Evolutionary conservation across 2,113 vertebrate species (phyloP).

Genomic region (Eclectus roratus): DNA sequence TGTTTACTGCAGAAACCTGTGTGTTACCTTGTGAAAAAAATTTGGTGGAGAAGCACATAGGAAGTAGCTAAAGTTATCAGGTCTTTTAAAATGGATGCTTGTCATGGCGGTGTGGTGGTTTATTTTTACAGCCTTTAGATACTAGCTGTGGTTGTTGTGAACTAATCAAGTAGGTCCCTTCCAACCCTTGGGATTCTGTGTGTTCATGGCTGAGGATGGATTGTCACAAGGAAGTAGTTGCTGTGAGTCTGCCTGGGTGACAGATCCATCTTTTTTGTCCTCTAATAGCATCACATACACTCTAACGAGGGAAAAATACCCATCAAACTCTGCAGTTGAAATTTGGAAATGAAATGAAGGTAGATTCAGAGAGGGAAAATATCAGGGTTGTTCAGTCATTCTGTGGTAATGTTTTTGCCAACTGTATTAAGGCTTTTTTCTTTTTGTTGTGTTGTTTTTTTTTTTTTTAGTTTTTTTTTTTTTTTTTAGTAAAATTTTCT

Average conservation of each 20-base stretch:
- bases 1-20: background rate
- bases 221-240: background rate
- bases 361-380: constrained; percentile 22
- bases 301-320: constrained; percentile 65
- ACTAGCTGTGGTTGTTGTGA: background rate
- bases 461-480: background rate
- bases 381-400: constrained; percentile 14
- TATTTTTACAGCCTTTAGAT: background rate
- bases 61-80: background rate
- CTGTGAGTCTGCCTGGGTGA: background rate
- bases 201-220: background rate
- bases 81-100: background rate
- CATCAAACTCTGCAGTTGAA: constrained; percentile 44
- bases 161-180: background rate
- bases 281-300: constrained; percentile 15
- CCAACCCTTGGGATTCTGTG: too few species aligned
- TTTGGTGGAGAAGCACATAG: background rate
- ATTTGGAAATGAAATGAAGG: constrained; percentile 39
- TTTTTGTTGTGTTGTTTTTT: background rate
- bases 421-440: background rate
- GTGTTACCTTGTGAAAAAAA: background rate
- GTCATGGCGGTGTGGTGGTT: background rate
- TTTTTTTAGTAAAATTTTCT: background rate
- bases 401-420: background rate
- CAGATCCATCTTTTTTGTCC: constrained; percentile 37